phyloP scores from a whole-genome alignment of 2,113 vertebrate genomes.

The Cynocephalus volans region DNA sequence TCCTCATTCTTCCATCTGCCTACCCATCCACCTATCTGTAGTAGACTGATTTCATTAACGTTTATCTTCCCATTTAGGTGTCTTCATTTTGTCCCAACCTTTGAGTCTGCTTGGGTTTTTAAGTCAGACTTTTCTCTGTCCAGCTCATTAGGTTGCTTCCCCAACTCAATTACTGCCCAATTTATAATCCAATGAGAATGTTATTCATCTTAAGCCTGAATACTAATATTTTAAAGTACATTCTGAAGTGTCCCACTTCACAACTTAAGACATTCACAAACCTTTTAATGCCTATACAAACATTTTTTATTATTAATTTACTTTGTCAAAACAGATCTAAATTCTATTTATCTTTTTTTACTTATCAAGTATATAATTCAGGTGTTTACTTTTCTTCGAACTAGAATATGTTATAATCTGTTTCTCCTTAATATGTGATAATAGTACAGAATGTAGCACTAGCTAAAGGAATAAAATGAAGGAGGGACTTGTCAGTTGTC shows the following conservation, averaged over 20 bases:
- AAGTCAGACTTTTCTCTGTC: conserved; percentile 1
- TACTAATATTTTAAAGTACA: not conserved
- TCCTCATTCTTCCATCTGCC: not conserved
- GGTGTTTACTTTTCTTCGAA: not conserved
- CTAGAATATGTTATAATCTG: not conserved
- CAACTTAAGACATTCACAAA: not conserved
- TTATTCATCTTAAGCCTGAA: not conserved
- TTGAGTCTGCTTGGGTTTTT: not conserved
- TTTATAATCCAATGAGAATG: conserved; percentile 26
- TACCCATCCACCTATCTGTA: not conserved
- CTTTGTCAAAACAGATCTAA: not conserved
- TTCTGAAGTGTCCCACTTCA: not conserved
- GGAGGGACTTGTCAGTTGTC: not conserved
- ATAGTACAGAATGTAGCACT: not conserved
- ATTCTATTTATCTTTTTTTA: not conserved
- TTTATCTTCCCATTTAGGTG: not conserved
- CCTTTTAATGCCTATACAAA: not conserved
- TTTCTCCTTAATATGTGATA: conserved; percentile 41
- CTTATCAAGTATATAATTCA: not conserved
- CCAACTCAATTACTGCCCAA: not conserved
- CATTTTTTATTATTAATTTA: conserved; percentile 13
- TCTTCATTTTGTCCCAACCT: not conserved
- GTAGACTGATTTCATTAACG: not conserved
- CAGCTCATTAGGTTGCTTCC: not conserved
- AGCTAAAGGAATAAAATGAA: not conserved